Evolutionary conservation across 2,888 invertebrate genomes (phyloP).

Genomic region (Notocelia uddmanniana): DNA sequence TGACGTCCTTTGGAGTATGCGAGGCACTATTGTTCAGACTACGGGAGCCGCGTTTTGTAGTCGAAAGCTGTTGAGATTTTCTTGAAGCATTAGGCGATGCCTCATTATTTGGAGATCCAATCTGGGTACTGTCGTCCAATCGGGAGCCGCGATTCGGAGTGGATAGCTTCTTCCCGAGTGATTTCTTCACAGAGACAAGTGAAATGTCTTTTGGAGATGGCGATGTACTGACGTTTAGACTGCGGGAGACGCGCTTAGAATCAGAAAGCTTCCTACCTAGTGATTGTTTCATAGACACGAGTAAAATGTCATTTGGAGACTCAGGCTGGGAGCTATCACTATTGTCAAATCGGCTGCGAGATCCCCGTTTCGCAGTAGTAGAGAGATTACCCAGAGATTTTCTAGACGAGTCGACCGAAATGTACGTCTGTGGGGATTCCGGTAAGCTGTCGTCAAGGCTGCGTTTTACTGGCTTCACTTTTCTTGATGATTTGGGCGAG

Average conservation of each 20-base stretch:
- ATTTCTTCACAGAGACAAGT: neutral
- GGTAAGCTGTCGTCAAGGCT: slow-evolving; percentile 8
- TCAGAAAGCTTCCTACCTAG: neutral
- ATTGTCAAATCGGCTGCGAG: neutral
- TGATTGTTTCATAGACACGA: slow-evolving; percentile 5
- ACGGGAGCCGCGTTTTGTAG: neutral
- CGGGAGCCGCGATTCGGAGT: neutral
- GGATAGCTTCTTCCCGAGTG: neutral
- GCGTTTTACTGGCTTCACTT: slow-evolving; percentile 5
- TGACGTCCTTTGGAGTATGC: neutral
- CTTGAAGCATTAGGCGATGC: neutral
- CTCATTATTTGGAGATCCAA: neutral
- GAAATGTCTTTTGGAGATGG: neutral
- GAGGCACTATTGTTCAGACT: neutral
- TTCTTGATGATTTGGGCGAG: slow-evolving; percentile 14
- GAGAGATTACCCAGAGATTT: slow-evolving; percentile 12
- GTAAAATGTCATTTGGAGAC: neutral
- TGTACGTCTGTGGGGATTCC: slow-evolving; percentile 8
- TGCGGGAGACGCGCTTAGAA: slow-evolving; percentile 6
- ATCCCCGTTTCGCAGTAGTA: slow-evolving; percentile 18
- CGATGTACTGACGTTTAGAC: neutral
- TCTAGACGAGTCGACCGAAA: neutral
- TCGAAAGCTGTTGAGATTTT: neutral
- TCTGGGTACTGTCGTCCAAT: neutral
- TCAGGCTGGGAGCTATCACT: slow-evolving; percentile 1